Evolutionary conservation across 2,113 vertebrate species (phyloP), one percentile per base, ranked within the genome.

Genomic region (Galeopterus variegatus): DNA sequence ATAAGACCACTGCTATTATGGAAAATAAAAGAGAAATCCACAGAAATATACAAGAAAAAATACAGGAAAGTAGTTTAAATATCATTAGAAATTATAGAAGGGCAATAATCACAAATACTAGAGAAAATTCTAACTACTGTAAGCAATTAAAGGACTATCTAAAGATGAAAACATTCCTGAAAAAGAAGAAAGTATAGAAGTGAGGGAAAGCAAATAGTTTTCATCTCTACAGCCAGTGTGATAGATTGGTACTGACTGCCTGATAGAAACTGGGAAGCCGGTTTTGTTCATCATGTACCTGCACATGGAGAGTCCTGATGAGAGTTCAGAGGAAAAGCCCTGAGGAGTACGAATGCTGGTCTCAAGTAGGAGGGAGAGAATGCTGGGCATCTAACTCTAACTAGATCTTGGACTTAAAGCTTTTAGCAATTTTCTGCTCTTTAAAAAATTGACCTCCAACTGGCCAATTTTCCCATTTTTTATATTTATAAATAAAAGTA

Each of bases 391-490:
- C 86, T 18, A 31, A 14, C 65, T 69, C 23, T 33, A 48, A 73
- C 62, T 45, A 52, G 60, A 45, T 60, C 33, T 31, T 17, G 2
- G 60, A 60, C 45, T n/a, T 79, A 88, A 50, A 28, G n/a, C 48
- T 58, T 50, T 87, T 26, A 60, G 86, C 21, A 65, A 26, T 67
- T 65, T 91, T 94, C 52, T 70, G 23, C 31, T 91, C 85, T 85
- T 77, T 76, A 17, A 81, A 73, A 82, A 64, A 19, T 0, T 90
- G 64, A 77, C 18, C 8, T 86, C 33, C 15, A 88, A 54, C 41
- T 33, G 62, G 24, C 41, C 41, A 41, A 33, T 84, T 88, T 97
- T 60, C 60, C 96, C 11, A 45, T 26, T 90, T 65, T 76, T 80
- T 15, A 6, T 33, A 79, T 77, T 31, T 87, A 76, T 70, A 69